Base-by-base conservation (phyloP, 2,797 vertebrate genomes). In the Cynodonichthys magdalenae region DNA sequence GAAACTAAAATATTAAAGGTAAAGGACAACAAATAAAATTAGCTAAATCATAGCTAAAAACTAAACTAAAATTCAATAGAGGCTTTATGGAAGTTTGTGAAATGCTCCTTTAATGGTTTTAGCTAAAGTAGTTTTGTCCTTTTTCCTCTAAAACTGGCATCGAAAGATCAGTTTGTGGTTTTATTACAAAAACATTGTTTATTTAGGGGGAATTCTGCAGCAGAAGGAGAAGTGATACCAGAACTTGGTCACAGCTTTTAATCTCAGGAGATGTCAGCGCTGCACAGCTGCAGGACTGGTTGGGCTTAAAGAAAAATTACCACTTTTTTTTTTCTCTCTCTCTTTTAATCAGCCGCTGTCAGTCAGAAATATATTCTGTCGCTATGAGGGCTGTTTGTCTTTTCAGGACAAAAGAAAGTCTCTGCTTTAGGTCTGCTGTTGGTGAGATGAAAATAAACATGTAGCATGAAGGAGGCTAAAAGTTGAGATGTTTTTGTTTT, bases 141-240 rank as follows among this genome's bases (percentile, higher is more conserved):
- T 15, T 41, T 20, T 48, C 8, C 45, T 55, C n/a, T 15, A 45
- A 51, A 20, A 0, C 4, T 52, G 8, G 56, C 19, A 6, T 51
- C 1, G 1, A 61, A 45, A 14, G 17, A 36, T 50, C 3, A 47
- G 20, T 56, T 46, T 5, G 42, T 12, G 36, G 31, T 44, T 5
- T 18, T 27, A 34, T 36, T 10, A 42, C 1, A 20, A 59, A 31
- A 60, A 57, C 14, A 18, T 9, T 15, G 59, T 59, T 72, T 71
- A 24, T 60, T 59, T 41, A 15, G 20, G 18, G 55, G 29, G 27
- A 58, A 68, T 44, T 51, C 60, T 36, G 53, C 3, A 63, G 53
- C 0, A 42, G 61, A 76, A 81, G 66, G 52, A 77, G 74, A 85
- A 82, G 59, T 5, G 73, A 85, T 66, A 82, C 77, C 20, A 46